A percentile compares a stretch with the other conserved stretches of the same genome.
Evolutionary conservation across 2,888 invertebrate species (phyloP).

Genomic region (Melipona beecheii): DNA sequence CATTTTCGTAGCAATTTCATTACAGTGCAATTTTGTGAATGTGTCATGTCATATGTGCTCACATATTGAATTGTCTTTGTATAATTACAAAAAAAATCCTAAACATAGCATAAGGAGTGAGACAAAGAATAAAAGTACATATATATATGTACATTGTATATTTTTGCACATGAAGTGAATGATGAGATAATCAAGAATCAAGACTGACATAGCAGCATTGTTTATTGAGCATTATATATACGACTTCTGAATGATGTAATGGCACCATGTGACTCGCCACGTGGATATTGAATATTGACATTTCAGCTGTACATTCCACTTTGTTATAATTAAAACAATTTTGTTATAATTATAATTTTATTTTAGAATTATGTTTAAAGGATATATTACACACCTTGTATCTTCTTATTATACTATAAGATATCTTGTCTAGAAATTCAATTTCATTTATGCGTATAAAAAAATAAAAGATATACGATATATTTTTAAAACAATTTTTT

Average conservation of each 20-base stretch:
- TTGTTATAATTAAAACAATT: neutral
- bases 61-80: neutral
- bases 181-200: conserved; percentile 40
- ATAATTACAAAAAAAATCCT: conserved; percentile 5
- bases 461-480: neutral
- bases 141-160: neutral
- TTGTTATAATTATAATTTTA: neutral
- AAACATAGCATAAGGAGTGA: neutral
- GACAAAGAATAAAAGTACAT: neutral
- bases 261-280: conserved; percentile 38
- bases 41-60: neutral
- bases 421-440: neutral
- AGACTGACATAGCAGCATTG: conserved; percentile 12
- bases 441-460: neutral
- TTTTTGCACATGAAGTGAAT: neutral
- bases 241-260: conserved; percentile 43
- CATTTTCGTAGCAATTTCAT: neutral
- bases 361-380: neutral
- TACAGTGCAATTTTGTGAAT: conserved; percentile 11
- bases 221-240: conserved; percentile 32
- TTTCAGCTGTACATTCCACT: neutral
- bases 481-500: neutral
- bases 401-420: neutral
- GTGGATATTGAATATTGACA: conserved; percentile 6
- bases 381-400: neutral